A percentile compares a stretch with the other conserved stretches of the same genome.
phyloP scores from a whole-genome alignment of 2,797 vertebrate species.

The Furcifer pardalis region DNA sequence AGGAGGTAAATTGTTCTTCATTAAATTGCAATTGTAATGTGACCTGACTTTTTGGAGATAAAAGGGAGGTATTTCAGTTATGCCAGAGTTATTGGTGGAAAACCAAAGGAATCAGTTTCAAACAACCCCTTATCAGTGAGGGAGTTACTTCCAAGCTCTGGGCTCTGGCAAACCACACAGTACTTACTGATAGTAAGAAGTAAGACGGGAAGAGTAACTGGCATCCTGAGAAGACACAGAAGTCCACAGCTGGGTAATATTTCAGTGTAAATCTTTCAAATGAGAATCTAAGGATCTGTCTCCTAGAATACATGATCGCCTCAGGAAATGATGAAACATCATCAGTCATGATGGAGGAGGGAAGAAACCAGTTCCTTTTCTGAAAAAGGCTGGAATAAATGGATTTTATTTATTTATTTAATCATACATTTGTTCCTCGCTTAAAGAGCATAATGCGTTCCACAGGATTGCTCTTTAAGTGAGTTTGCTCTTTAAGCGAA shows the following conservation, averaged over 20 bases:
- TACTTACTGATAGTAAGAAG: slow-evolving; percentile 41
- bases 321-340: slow-evolving; percentile 37
- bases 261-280: not conserved
- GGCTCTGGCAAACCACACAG: not conserved
- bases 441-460: no score
- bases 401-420: no score
- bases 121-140: not conserved
- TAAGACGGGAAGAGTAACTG: slow-evolving; percentile 17
- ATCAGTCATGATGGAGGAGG: not conserved
- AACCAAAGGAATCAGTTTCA: not conserved
- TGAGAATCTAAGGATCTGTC: not conserved
- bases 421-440: no score
- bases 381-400: not conserved
- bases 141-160: not conserved
- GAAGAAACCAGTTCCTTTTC: not conserved
- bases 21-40: not conserved
- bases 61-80: no score
- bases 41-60: not conserved
- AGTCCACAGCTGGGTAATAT: not conserved
- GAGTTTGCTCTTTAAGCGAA: no score
- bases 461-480: no score
- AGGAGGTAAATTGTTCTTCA: not conserved
- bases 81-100: no score
- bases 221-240: slow-evolving; percentile 1
- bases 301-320: not conserved